Evolutionary conservation across 1,140 invertebrate species (phyloP).

Genomic region (Ctenoplectra terminalis): DNA sequence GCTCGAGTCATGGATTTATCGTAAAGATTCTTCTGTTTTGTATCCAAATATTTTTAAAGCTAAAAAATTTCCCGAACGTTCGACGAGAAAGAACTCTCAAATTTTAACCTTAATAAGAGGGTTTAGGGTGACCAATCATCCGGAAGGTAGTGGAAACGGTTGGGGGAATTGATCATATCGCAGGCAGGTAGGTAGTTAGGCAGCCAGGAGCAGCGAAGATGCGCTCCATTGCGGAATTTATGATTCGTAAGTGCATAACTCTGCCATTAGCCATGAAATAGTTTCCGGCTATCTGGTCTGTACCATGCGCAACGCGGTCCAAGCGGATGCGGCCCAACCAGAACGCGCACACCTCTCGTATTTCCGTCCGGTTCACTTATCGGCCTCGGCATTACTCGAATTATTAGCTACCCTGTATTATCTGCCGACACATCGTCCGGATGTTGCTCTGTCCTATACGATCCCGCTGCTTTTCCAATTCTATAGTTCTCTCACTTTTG

Average conservation of each 20-base stretch:
- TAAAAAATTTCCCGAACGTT: too few species aligned
- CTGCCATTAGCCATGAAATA: slow-evolving; percentile 73
- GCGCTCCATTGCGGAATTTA: slow-evolving; percentile 71
- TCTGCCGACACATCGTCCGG: slow-evolving; percentile 8
- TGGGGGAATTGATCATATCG: slow-evolving; percentile 56
- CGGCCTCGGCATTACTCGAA: slow-evolving; percentile 62
- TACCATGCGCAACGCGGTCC: slow-evolving; percentile 50
- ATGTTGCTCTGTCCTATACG: too few species aligned
- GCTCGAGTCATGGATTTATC: too few species aligned
- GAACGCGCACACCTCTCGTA: slow-evolving; percentile 44
- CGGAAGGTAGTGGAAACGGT: slow-evolving; percentile 41
- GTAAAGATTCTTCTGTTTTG: too few species aligned
- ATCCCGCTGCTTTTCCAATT: neutral
- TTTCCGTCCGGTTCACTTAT: slow-evolving; percentile 68
- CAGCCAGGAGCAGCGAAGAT: slow-evolving; percentile 39
- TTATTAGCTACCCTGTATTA: slow-evolving; percentile 55
- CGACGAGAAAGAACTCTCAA: too few species aligned
- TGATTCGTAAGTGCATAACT: slow-evolving; percentile 75
- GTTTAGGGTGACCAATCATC: slow-evolving; percentile 39
- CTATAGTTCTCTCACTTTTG: neutral
- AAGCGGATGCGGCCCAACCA: slow-evolving; percentile 34
- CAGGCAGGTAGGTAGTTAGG: slow-evolving; percentile 50
- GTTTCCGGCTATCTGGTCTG: slow-evolving; percentile 68
- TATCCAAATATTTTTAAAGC: too few species aligned
- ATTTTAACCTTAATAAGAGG: too few species aligned